Base-by-base conservation (phyloP, 2,113 vertebrate species). In the Ceyx melanurus region DNA sequence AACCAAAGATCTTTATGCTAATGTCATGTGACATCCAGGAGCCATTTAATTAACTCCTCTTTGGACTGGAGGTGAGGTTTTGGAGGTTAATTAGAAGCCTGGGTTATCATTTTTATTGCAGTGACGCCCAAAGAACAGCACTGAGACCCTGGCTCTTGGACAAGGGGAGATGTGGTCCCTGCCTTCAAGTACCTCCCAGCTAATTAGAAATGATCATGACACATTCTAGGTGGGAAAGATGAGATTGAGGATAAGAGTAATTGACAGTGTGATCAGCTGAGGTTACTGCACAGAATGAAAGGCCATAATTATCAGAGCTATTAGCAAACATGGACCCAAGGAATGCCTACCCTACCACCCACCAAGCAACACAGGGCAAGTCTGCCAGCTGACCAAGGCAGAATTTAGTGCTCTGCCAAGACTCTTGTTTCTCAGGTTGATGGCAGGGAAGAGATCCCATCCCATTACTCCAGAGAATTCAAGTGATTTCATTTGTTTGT, bases 381-480 rank as follows among this genome's bases (percentile, higher is more conserved):
- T 14, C 42, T 33, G 19, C 58, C 62, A 40, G 60, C 26, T 75
- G 66, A 31, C 50, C 21, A 10, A 37, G 25, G 20, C 28, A 26
- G 31, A 40, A 50, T 2, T 56, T 35, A 2, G 1, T 77, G 78
- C 43, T 67, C 17, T 29, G 51, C 43, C 16, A 11, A 28, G 29
- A 13, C 29, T 22, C 1, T 33, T 23, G 7, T 54, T 75, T 43
- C 43, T 82, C 43, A 6, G 6, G 20, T 0, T 22, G 33, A 12
- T 16, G 33, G 4, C 48, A 45, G n/a, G 40, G 28, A 73, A 45
- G 57, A 61, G n/a, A 65, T 86, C 8, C 19, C 5, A 0, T 25
- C 0, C 18, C 7, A 1, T 31, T 9, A 3, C 6, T 65, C 17
- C 17, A 1, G 3, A 37, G 10, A 37, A 37, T 37, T 37, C 37